Base-by-base conservation (phyloP, 2,113 vertebrate species). In the Conger conger region DNA sequence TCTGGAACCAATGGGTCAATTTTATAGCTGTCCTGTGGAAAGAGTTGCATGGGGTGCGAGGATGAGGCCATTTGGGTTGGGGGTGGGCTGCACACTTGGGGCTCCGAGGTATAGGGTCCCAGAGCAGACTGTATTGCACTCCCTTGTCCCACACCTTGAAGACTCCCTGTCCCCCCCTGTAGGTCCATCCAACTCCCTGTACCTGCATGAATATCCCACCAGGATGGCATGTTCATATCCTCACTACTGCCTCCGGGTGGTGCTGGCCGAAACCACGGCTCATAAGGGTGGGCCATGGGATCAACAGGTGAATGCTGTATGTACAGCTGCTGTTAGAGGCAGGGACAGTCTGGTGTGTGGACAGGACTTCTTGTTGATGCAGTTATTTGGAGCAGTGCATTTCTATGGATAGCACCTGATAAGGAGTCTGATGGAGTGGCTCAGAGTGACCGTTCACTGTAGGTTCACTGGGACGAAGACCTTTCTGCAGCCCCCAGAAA, bases 151-250 rank as follows among this genome's bases (percentile, higher is more conserved):
- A 96, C 93, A 0, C 95, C 93, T 63, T 95, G 94, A 82, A 96
- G 87, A 36, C 95, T 93, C 87, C 94, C 91, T 82, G 96, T 88
- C 83, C 93, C 89, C 3, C 93, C 94, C 86, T 96, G 96, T 89
- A 98, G 93, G 88, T 99, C 98, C 94, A 98, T 97, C 98, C 98
- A 99, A 78, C 96, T 96, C 27, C 92, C 93, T 40, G 96, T 89
- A 13, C 96, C 96, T 0, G 96, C 91, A 83, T 98, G 98, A 73
- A 98, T 95, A 84, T 99, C 97, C 98, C 98, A 99, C 98, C 98
- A 99, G 27, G 95, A 91, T 0, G 95, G 94, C 91, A 96, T 92
- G 0, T 96, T 95, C 89, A 96, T 94, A 4, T 98, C 98, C 5
- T 99, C 98, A 0, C 95, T 86, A 23, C 91, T 91, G 54, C 93